Evolutionary conservation across 2,888 invertebrate species (phyloP).

Genomic region (Tetragonula carbonaria): DNA sequence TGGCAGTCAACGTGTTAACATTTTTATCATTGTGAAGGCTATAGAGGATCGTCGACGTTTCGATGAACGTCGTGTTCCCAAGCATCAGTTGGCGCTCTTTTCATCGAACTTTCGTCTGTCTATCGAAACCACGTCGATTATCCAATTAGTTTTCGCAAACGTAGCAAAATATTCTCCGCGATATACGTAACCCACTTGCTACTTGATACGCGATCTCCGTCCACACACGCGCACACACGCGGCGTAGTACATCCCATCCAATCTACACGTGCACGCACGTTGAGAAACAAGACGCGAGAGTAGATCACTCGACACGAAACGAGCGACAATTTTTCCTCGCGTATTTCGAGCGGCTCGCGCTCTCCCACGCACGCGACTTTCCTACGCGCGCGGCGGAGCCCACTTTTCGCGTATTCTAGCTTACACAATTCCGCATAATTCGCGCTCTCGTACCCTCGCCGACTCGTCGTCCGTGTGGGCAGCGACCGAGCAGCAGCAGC

Average conservation of each 20-base stretch:
- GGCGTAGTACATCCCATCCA: too few relatives aligned
- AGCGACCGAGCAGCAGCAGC: constrained; percentile 20
- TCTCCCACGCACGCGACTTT: constrained; percentile 45
- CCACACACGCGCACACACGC: background rate
- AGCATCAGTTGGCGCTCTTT: background rate
- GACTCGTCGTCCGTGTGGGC: constrained; percentile 42
- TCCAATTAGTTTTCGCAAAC: constrained; percentile 4
- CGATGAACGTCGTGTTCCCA: background rate
- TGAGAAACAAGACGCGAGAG: background rate
- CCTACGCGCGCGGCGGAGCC: constrained; percentile 42
- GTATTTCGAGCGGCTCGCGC: constrained; percentile 21
- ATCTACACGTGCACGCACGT: background rate
- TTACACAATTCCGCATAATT: constrained; percentile 65
- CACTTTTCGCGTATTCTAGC: constrained; percentile 52
- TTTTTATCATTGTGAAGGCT: accelerated
- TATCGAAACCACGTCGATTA: background rate
- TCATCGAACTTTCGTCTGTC: background rate
- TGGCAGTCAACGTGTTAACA: too few relatives aligned
- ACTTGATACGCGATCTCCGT: background rate
- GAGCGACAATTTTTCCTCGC: constrained; percentile 13
- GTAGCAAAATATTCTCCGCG: background rate
- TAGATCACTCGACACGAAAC: background rate
- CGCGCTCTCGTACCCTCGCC: constrained; percentile 13
- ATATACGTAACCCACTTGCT: background rate
- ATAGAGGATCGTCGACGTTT: background rate